phyloP scores from a whole-genome alignment of 2,888 invertebrate genomes.

The Dermolepida albohirtum region DNA sequence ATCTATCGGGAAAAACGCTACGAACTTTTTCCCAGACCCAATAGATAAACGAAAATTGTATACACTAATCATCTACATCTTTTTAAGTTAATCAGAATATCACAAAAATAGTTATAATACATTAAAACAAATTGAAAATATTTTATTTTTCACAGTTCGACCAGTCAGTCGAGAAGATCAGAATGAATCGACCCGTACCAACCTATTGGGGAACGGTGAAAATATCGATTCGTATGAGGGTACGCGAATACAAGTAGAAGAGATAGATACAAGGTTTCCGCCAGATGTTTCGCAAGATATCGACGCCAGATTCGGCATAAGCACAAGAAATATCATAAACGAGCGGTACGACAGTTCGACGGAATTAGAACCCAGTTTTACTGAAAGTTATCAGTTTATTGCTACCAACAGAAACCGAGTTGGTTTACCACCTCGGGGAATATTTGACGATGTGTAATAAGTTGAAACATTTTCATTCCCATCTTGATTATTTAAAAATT shows the following conservation, averaged over 20 bases:
- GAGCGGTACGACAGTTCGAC: slow-evolving; percentile 57
- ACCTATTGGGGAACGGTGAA: slow-evolving; percentile 82
- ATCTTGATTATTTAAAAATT: too few species aligned
- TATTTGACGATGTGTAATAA: slow-evolving; percentile 84
- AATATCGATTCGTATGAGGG: slow-evolving; percentile 76
- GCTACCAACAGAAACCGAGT: slow-evolving; percentile 56
- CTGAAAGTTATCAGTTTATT: slow-evolving; percentile 60
- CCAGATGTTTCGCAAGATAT: slow-evolving; percentile 66
- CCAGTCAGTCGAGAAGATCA: slow-evolving; percentile 68
- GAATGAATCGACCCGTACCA: slow-evolving; percentile 81
- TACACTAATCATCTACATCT: too few species aligned
- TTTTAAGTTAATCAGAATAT: too few species aligned
- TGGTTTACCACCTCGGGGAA: slow-evolving; percentile 79
- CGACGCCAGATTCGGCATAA: slow-evolving; percentile 75
- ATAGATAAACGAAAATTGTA: too few species aligned
- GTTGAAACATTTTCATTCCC: neutral
- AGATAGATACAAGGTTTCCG: slow-evolving; percentile 62
- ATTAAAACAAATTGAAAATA: slow-evolving; percentile 27
- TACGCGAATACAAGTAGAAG: slow-evolving; percentile 59
- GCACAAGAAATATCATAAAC: slow-evolving; percentile 68
- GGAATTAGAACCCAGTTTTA: slow-evolving; percentile 60
- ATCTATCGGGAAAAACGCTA: too few species aligned
- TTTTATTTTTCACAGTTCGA: slow-evolving; percentile 63
- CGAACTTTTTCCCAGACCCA: too few species aligned
- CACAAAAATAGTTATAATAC: too few species aligned